Evolutionary conservation across 2,888 invertebrate species (phyloP), one percentile per base, ranked within the genome.

Genomic region (Incurvaria masculella): DNA sequence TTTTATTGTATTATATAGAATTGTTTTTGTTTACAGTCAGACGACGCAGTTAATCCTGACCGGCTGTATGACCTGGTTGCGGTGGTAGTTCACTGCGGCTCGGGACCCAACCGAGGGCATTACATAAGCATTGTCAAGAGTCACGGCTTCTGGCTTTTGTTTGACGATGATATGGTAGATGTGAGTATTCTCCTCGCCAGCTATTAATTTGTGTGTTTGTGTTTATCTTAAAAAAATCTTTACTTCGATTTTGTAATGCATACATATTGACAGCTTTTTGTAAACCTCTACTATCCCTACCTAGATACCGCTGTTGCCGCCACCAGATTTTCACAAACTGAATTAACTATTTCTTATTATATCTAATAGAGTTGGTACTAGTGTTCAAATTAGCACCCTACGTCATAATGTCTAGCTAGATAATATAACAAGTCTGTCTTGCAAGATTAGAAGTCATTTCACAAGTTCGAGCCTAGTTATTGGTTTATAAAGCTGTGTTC

Each of bases 141-240:
- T 70, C 97, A 98, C 76, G 97, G 97, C 48, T 94, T 98, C 72
- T 99, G 99, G 99, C 81, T 99, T 56, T 85, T 99, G 4, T 99
- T 99, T 79, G 99, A 99, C 72, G 99, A 99, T 75, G 99, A 99
- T 68, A 96, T 98, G 88, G 99, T 99, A 55, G 99, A 99, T 81
- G 96, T 96, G 80, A 88, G 91, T 85, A 55, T 49, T 56, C n/a
- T 33, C 17, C 39, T 4, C n/a, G n/a, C n/a, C n/a, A n/a, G n/a
- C n/a, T n/a, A n/a, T n/a, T n/a, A n/a, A n/a, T n/a, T n/a, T n/a
- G n/a, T n/a, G n/a, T 40, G 5, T 39, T 19, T 47, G n/a, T 20
- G 18, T 42, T 46, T 44, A 19, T 39, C 44, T 44, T 17, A 42
- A 38, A 27, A 42, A 18, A 14, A 47, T 43, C 42, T 45, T 42